Conservation (phyloP, 2,113 vertebrate genomes). For the Lophochroa leadbeateri region DNA sequence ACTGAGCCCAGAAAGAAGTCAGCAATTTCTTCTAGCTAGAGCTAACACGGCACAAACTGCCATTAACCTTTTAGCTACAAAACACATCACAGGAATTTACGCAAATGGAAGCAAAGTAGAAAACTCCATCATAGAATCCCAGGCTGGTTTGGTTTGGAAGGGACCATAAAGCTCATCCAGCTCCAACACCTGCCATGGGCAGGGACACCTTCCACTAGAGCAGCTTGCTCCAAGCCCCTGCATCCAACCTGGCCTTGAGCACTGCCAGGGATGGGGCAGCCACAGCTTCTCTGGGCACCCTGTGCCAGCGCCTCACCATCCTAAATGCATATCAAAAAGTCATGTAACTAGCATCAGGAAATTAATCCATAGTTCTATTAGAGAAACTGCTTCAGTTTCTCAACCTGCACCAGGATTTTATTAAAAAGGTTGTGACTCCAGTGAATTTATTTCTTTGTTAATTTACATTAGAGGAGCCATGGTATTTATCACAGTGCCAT, state of each 20-base stretch:
- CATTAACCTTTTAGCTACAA: not conserved
- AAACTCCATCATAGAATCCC: not conserved
- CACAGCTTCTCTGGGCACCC: not conserved
- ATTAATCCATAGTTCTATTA: not conserved
- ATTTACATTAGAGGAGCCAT: not conserved
- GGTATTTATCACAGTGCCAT: not conserved
- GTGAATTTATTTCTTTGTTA: not conserved
- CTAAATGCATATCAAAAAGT: not conserved
- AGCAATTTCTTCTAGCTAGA: not conserved
- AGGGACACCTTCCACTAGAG: not conserved
- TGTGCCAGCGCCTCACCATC: not conserved
- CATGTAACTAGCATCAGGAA: not conserved
- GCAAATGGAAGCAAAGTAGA: not conserved
- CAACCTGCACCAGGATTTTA: not conserved
- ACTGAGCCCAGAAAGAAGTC: not conserved
- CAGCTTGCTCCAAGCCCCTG: not conserved
- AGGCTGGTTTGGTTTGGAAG: not conserved
- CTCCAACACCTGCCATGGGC: not conserved
- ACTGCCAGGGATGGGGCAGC: not conserved
- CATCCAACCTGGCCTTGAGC: not conserved
- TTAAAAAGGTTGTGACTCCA: not conserved
- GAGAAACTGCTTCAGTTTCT: not conserved
- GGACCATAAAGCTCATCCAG: not conserved
- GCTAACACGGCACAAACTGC: not conserved
- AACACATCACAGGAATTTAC: not conserved